Evolutionary conservation across 2,797 vertebrate genomes (phyloP), one percentile per base, ranked within the genome.

Genomic region (Zenarchopterus dispar): DNA sequence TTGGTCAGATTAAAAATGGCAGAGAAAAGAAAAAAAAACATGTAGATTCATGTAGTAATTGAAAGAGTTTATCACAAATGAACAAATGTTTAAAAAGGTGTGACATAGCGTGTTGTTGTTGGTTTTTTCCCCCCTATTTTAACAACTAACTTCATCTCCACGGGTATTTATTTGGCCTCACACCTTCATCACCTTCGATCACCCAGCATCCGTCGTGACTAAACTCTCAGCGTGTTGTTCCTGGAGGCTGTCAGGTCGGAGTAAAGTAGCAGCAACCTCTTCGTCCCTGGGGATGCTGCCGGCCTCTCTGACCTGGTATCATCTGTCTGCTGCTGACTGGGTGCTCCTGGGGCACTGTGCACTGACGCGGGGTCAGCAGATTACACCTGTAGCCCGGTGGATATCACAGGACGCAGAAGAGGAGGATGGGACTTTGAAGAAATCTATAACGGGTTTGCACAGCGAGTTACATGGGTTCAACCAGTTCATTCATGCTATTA

Each of bases 181-280:
- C 47, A 69, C 59, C 39, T 75, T 75, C 49, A 58, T 89, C 86
- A 77, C 63, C 52, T 62, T 57, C 70, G 44, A 76, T 90, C 69
- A 82, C 65, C 60, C 57, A 70, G 59, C 78, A 81, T 90, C 84
- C 86, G 76, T 58, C 82, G 80, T 81, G 87, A 84, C 81, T 70
- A 75, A 81, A 67, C 84, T 77, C 64, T 61, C 52, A 61, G 79
- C 61, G 17, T 71, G 71, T 62, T 77, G 55, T 54, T 67, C 59
- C 71, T 59, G 0, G 3, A 43, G 78, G 82, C 66, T 81, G 73
- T 86, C 72, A 73, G 75, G 79, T 83, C 75, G 76, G 74, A 67
- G 67, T 77, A 82, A 59, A 87, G 92, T 88, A 89, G 84, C 80
- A 66, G 73, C 60, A 81, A 64, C 60, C 67, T 69, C 61, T 72